phyloP scores from a whole-genome alignment of 2,797 vertebrate species.

The Mionectes olivaceus region DNA sequence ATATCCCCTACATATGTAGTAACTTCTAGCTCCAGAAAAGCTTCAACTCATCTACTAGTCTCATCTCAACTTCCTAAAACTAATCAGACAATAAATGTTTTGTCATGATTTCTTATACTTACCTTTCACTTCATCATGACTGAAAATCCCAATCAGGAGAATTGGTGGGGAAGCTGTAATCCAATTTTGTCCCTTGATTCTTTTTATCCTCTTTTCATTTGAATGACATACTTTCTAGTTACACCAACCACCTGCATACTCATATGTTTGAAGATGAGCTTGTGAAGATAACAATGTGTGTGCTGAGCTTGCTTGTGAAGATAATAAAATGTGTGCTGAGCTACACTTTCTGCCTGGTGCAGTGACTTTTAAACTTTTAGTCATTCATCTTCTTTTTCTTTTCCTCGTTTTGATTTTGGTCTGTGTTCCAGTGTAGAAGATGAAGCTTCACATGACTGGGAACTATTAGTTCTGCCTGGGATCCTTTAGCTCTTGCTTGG shows the following conservation, averaged over 20 bases:
- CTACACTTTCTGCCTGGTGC: neutral
- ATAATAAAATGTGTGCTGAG: neutral
- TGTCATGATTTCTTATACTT: neutral
- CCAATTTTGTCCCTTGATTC: neutral
- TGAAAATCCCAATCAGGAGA: neutral
- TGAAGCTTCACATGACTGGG: neutral
- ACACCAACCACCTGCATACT: neutral
- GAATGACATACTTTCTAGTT: neutral
- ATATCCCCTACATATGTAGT: accelerated
- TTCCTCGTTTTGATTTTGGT: neutral
- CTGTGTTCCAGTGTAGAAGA: neutral
- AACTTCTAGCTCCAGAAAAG: neutral
- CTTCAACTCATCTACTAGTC: neutral
- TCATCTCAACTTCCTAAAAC: neutral
- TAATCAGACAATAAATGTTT: neutral
- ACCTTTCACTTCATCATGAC: neutral
- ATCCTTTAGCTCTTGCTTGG: neutral
- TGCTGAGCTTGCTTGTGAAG: neutral
- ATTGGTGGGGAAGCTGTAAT: neutral
- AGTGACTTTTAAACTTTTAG: neutral
- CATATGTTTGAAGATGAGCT: neutral
- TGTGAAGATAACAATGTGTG: neutral
- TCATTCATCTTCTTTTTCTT: neutral
- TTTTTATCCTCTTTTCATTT: neutral
- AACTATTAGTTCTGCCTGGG: neutral